These are phyloP conservation scores for Miniopterus natalensis DNA, from an alignment of 2,113 vertebrate species.

Conservation along the genomic window DNA sequence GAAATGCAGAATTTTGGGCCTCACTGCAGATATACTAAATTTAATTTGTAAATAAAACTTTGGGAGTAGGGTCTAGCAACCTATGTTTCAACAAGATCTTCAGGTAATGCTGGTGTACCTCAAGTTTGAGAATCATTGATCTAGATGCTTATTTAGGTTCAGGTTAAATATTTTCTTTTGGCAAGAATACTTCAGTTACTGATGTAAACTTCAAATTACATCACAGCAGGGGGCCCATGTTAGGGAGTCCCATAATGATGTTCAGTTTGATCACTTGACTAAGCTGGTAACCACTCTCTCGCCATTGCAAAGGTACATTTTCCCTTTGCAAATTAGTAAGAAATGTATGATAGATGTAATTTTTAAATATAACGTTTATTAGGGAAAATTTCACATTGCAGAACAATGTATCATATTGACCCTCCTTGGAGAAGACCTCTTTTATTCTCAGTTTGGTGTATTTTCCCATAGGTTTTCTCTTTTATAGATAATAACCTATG, in stretches of 20 bases:
- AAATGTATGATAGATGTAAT: neutral
- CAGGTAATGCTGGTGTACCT: neutral
- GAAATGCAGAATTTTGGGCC: neutral
- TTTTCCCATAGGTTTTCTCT: neutral
- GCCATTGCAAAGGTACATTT: neutral
- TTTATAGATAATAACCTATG: neutral
- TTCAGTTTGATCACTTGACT: neutral
- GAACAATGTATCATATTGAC: neutral
- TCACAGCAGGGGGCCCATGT: neutral
- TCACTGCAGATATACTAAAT: neutral
- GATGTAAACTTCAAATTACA: neutral
- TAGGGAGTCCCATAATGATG: neutral
- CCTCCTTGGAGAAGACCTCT: neutral
- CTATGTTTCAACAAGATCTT: neutral
- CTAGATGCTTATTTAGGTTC: neutral
- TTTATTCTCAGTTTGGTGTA: neutral
- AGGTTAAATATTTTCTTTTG: neutral
- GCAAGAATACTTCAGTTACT: neutral
- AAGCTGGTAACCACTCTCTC: neutral
- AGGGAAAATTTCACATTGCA: neutral
- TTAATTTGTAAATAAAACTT: neutral
- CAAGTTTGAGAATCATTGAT: neutral
- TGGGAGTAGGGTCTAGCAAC: neutral
- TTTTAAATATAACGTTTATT: neutral
- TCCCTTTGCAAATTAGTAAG: neutral